These are phyloP conservation scores for Lithobates sylvaticus DNA, from an alignment of 2,797 vertebrate genomes.

Conservation along the genomic window DNA sequence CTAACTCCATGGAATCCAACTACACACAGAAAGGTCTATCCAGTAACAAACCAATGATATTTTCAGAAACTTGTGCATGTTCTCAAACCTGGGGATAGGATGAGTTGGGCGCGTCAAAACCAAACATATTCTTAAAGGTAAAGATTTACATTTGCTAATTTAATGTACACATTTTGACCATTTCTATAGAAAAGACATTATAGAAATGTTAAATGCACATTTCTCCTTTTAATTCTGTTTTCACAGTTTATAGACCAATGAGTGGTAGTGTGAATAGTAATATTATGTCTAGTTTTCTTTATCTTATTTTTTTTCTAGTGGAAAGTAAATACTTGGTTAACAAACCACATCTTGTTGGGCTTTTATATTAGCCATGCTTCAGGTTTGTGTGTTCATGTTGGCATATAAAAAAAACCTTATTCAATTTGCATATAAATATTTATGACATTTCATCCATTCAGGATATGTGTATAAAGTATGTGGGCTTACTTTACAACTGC, in stretches of 20 bases:
- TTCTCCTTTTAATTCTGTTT: neutral
- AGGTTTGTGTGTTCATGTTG: slow-evolving; percentile 71
- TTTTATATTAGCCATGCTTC: slow-evolving; percentile 69
- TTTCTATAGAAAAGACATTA: neutral
- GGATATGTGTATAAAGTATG: slow-evolving; percentile 63
- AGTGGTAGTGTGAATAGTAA: neutral
- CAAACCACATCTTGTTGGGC: slow-evolving; percentile 69
- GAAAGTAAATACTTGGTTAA: slow-evolving; percentile 62
- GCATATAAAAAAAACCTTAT: slow-evolving; percentile 66
- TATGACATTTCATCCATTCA: slow-evolving; percentile 63
- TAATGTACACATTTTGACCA: neutral
- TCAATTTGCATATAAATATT: slow-evolving; percentile 69
- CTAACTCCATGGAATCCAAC: too few relatives aligned
- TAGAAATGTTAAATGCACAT: neutral
- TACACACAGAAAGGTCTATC: too few relatives aligned
- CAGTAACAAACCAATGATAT: too few relatives aligned
- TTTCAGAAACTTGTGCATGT: too few relatives aligned
- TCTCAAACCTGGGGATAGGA: too few relatives aligned
- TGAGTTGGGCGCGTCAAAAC: neutral
- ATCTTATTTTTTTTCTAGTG: slow-evolving; percentile 9
- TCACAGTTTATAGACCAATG: neutral
- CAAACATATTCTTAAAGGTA: neutral
- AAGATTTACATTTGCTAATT: neutral
- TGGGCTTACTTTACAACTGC: slow-evolving; percentile 63
- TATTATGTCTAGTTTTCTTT: neutral